phyloP scores from a whole-genome alignment of 2,888 invertebrate species.

The Lithophane ornitopus region DNA sequence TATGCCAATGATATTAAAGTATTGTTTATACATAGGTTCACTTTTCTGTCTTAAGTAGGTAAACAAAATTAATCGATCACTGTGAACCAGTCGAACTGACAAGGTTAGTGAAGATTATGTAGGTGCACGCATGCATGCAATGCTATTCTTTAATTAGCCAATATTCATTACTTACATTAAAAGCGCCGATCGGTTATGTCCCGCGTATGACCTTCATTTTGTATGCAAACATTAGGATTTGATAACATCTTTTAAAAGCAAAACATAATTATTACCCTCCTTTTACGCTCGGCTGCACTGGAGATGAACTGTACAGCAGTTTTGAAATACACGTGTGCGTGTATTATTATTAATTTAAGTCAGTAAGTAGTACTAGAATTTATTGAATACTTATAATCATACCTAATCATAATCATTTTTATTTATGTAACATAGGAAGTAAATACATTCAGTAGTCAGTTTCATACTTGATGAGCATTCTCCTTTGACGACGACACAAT shows the following conservation, averaged over 20 bases:
- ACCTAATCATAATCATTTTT: too few species aligned
- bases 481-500: too few species aligned
- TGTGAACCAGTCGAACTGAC: background rate
- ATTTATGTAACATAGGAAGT: too few species aligned
- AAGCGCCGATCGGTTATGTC: constrained; percentile 3
- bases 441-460: too few species aligned
- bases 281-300: too few species aligned
- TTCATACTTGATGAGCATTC: too few species aligned
- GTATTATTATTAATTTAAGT: too few species aligned
- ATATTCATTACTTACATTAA: constrained; percentile 30
- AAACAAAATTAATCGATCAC: background rate
- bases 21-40: background rate
- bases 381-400: too few species aligned
- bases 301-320: too few species aligned
- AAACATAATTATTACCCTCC: background rate
- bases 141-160: constrained; percentile 17
- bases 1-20: background rate
- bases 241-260: background rate
- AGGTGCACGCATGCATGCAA: background rate
- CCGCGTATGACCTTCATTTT: constrained; percentile 5
- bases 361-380: too few species aligned
- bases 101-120: constrained; percentile 1
- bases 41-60: background rate
- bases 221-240: constrained; percentile 13
- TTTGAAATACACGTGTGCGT: too few species aligned